Conservation (phyloP, 2,113 vertebrate genomes). For the Rhagologus leucostigma region DNA sequence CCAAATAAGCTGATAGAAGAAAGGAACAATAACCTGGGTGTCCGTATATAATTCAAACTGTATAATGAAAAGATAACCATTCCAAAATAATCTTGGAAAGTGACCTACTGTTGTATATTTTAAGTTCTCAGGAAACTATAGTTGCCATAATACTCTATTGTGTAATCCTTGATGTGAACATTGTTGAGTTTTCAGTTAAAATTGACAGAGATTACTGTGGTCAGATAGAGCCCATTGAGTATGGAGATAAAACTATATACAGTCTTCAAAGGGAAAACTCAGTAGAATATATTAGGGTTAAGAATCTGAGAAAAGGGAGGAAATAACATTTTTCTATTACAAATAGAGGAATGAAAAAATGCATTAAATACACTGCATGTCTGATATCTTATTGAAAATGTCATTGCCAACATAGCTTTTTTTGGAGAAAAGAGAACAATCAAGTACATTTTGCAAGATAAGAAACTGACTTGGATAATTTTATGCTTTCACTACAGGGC, state of each 20-base stretch:
- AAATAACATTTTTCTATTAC: not conserved
- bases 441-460: not conserved
- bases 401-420: not conserved
- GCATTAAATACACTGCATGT: not conserved
- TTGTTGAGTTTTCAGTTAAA: constrained; percentile 3
- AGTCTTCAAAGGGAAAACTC: not conserved
- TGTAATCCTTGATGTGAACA: not conserved
- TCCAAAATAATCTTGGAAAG: not conserved
- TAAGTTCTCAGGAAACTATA: not conserved
- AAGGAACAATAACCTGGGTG: not conserved
- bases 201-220: constrained; percentile 12
- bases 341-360: not conserved
- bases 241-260: not conserved
- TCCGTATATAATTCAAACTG: not conserved
- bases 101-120: not conserved
- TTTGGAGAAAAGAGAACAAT: not conserved
- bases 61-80: not conserved
- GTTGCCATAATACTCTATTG: not conserved
- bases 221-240: not conserved
- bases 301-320: not conserved
- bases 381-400: not conserved
- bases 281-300: not conserved
- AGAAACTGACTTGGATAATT: not conserved
- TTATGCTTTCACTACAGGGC: not conserved
- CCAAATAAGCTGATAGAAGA: not conserved